A percentile compares a stretch with the other conserved stretches of the same genome.
Evolutionary conservation across 1,140 invertebrate genomes (phyloP).

Genomic region (Calephelis nemesis): DNA sequence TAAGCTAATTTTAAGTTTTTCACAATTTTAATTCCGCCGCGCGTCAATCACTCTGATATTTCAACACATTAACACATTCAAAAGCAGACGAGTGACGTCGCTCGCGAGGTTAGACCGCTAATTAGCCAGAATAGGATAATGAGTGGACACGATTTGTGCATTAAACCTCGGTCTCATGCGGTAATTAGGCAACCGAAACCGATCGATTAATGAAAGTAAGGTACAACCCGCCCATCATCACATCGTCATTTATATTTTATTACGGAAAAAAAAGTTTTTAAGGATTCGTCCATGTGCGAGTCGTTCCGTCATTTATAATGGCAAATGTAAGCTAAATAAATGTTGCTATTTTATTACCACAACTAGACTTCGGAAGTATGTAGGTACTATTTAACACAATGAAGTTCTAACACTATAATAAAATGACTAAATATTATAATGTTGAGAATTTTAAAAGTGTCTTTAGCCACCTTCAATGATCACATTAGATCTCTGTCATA

Average conservation of each 20-base stretch:
- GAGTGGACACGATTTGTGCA: conserved; percentile 71
- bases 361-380: no score
- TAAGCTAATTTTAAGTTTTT: conserved; percentile 4
- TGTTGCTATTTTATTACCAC: no score
- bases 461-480: no score
- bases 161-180: conserved; percentile 64
- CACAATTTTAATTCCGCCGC: conserved; percentile 9
- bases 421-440: no score
- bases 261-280: no score
- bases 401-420: no score
- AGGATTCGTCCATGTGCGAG: no score
- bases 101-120: conserved; percentile 48
- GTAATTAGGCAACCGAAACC: conserved; percentile 76
- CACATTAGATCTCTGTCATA: no score
- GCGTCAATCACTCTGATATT: conserved; percentile 33
- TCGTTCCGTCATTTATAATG: no score
- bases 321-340: no score
- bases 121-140: conserved; percentile 68
- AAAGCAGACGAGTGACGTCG: conserved; percentile 33
- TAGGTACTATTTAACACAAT: no score
- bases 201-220: conserved; percentile 76
- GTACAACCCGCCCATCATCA: conserved; percentile 66
- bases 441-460: no score
- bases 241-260: conserved; percentile 41
- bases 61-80: conserved; percentile 50